These are phyloP conservation scores for Manacus vitellinus DNA, from an alignment of 2,113 vertebrate species.

Conservation along the genomic window DNA sequence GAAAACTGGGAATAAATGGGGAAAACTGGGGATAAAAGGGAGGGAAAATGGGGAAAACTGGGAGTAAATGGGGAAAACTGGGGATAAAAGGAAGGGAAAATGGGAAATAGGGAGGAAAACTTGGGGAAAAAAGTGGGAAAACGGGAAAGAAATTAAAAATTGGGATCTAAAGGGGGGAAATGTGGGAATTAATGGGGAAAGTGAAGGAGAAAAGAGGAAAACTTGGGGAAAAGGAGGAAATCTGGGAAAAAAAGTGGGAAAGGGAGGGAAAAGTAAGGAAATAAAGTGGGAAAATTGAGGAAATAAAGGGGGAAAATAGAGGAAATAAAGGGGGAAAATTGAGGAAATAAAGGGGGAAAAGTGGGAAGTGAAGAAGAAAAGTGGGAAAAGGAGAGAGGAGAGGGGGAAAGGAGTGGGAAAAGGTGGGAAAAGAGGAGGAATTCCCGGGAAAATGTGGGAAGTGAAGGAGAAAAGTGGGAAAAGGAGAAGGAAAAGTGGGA, in stretches of 20 bases:
- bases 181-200: background rate
- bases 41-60: too few species aligned
- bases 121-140: too few species aligned
- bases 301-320: too few species aligned
- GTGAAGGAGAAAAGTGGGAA: background rate
- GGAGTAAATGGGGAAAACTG: too few species aligned
- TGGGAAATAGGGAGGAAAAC: background rate
- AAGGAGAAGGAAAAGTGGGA: rapidly evolving
- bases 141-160: too few species aligned
- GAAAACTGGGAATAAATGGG: background rate
- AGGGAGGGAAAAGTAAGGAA: background rate
- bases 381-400: background rate
- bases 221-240: too few species aligned
- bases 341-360: too few species aligned
- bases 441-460: too few species aligned
- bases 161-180: background rate
- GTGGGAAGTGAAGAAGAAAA: background rate
- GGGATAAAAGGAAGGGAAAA: too few species aligned
- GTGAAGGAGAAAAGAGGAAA: too few species aligned
- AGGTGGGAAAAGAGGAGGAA: too few species aligned
- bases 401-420: background rate
- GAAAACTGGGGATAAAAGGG: background rate
- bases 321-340: too few species aligned
- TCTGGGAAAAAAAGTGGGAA: background rate
- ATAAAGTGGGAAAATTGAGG: background rate